These are phyloP conservation scores for Schizothorax lantsangensis DNA, from an alignment of 2,797 vertebrate species.

Conservation along the genomic window DNA sequence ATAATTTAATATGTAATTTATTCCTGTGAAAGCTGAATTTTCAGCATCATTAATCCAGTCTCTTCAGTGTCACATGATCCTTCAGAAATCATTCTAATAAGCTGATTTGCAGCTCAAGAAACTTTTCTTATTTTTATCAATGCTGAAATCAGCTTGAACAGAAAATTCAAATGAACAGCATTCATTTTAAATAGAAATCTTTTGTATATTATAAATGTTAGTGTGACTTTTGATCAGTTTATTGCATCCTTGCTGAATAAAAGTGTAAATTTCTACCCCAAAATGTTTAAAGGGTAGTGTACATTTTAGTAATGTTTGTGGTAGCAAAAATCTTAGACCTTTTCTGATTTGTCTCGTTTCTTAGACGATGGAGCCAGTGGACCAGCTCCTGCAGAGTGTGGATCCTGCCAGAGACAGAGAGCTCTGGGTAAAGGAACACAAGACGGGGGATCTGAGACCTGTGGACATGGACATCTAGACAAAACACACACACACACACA, in stretches of 20 bases:
- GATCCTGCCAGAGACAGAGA: slow-evolving; percentile 97
- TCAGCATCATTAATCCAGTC: background rate
- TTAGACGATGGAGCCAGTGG: slow-evolving; percentile 94
- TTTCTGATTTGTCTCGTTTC: slow-evolving; percentile 41
- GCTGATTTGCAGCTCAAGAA: background rate
- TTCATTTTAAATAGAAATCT: background rate
- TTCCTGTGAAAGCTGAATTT: too few species aligned
- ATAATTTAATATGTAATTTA: too few species aligned
- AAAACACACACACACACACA: slow-evolving; percentile 17
- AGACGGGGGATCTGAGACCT: slow-evolving; percentile 92
- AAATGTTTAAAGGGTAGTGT: background rate
- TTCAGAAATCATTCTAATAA: background rate
- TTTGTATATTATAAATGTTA: too few species aligned
- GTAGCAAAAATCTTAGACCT: background rate
- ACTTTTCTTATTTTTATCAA: background rate
- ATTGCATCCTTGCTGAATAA: background rate
- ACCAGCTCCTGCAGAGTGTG: slow-evolving; percentile 94
- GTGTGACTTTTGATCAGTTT: background rate
- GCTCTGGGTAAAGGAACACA: slow-evolving; percentile 97
- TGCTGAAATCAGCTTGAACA: background rate
- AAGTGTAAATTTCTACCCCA: too few species aligned
- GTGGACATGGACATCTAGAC: slow-evolving; percentile 96
- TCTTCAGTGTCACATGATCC: background rate
- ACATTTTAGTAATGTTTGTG: background rate
- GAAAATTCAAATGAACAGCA: background rate